Percentiles rank a stretch among this genome's conserved stretches.
Evolutionary conservation across 2,888 invertebrate genomes (phyloP).

Genomic region (Acrobasis consociella): DNA sequence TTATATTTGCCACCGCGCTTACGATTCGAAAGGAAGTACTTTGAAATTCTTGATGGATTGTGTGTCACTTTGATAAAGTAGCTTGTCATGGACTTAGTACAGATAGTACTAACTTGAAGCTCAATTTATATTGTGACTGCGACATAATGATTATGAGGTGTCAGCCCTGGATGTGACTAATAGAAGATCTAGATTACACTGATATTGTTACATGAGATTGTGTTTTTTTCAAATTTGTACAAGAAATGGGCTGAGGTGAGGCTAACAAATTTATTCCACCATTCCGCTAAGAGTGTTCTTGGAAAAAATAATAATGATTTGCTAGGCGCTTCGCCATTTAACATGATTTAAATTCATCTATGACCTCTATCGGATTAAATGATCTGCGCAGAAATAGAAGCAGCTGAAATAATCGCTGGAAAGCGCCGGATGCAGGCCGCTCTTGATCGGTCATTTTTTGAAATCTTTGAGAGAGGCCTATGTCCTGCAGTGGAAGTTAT

Average conservation of each 20-base stretch:
- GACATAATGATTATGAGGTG: slow-evolving; percentile 20
- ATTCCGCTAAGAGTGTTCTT: neutral
- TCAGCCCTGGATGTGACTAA: slow-evolving; percentile 4
- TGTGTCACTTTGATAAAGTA: slow-evolving; percentile 47
- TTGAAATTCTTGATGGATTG: slow-evolving; percentile 44
- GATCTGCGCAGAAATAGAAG: too few species aligned
- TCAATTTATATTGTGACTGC: slow-evolving; percentile 23
- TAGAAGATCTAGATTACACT: slow-evolving; percentile 2
- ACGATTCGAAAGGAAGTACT: slow-evolving; percentile 27
- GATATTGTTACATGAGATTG: neutral
- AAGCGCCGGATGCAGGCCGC: too few species aligned
- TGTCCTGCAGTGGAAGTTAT: too few species aligned
- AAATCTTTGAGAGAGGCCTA: too few species aligned
- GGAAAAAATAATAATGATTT: too few species aligned
- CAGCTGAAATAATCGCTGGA: too few species aligned
- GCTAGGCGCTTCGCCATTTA: too few species aligned
- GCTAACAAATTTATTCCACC: neutral
- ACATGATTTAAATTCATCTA: too few species aligned
- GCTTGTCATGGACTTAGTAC: slow-evolving; percentile 14
- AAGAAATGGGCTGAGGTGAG: too few species aligned
- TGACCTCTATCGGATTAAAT: too few species aligned
- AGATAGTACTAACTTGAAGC: slow-evolving; percentile 18
- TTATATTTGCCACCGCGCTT: too few species aligned
- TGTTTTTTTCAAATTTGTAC: neutral
- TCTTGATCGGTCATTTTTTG: too few species aligned